Evolutionary conservation across 2,888 invertebrate genomes (phyloP), one percentile per base, ranked within the genome.

Genomic region (Caenorhabditis becei): DNA sequence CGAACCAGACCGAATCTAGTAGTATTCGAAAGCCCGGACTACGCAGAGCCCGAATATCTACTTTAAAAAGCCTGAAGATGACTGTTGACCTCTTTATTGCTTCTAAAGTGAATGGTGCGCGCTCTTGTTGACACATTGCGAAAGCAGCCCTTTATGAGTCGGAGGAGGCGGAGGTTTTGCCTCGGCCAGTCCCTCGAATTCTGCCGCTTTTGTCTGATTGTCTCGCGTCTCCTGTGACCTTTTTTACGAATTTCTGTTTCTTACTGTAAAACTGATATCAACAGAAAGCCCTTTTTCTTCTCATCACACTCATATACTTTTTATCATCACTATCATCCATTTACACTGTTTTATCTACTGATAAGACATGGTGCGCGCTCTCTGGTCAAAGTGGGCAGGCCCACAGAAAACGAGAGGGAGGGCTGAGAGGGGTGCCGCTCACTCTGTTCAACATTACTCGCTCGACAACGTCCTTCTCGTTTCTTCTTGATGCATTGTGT

Each of bases 371-470:
- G 82, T 82, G 82, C 28, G 77, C 82, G 82, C 82, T 82, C 82
- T 18, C 20, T 23, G 24, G 5, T 16, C 11, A n/a, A 16, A 35
- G 44, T 28, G 71, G 69, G 41, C 41, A 62, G 66, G 49, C 74
- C 67, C 63, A 61, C 70, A 61, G 59, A 67, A 69, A 74, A 47
- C 35, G 61, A 66, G 63, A 58, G 61, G 70, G 80, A 62, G 75
- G 75, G 58, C 69, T 54, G 75, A 75, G 80, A 71, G 80, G 80
- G 74, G 65, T 70, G 77, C 66, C 82, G 77, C 82, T 77, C 77
- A 78, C 82, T 77, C 77, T 77, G 72, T 77, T 82, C 82, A 65
- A 70, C 82, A 82, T 77, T 82, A 82, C 82, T 82, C 82, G 67
- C 58, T 72, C 58, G 74, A 70, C 77, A 69, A 77, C 72, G 77